Percentiles rank a stretch among this genome's conserved stretches.
These are phyloP conservation scores for Leptinotarsa peninsularis DNA, from an alignment of 2,888 invertebrate species.

Conservation along the genomic window DNA sequence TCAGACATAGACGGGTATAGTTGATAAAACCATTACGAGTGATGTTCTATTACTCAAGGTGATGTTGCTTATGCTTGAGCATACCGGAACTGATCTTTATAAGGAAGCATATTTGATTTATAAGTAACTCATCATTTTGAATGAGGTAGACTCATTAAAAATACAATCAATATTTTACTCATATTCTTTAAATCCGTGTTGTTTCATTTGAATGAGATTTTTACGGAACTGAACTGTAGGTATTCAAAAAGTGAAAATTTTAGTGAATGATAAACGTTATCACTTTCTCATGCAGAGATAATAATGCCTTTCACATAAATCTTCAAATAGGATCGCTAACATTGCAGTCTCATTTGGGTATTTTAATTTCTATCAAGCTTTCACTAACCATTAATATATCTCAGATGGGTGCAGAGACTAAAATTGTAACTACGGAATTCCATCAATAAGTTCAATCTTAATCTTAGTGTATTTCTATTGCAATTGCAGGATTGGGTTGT, in stretches of 20 bases:
- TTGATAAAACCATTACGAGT: background rate
- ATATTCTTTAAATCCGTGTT: too few relatives aligned
- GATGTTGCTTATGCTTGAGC: conserved; percentile 9
- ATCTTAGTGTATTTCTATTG: background rate
- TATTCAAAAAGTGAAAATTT: background rate
- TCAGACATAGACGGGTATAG: background rate
- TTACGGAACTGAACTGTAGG: too few relatives aligned
- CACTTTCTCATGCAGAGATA: background rate
- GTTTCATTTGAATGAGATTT: too few relatives aligned
- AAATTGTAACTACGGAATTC: background rate
- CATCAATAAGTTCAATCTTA: background rate
- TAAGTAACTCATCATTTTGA: too few relatives aligned
- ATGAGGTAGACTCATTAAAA: too few relatives aligned
- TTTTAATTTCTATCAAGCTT: conserved; percentile 2
- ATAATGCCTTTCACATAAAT: background rate
- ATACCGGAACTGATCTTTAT: conserved; percentile 8
- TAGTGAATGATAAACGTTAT: background rate
- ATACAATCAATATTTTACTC: too few relatives aligned
- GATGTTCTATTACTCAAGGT: conserved; percentile 8
- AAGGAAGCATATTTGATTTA: background rate
- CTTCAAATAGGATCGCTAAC: background rate
- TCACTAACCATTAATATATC: background rate
- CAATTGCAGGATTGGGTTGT: too few relatives aligned
- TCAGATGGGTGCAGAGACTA: background rate
- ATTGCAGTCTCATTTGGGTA: background rate